Evolutionary conservation across 2,888 invertebrate genomes (phyloP), one percentile per base, ranked within the genome.

Genomic region (Coecobrya sp.): DNA sequence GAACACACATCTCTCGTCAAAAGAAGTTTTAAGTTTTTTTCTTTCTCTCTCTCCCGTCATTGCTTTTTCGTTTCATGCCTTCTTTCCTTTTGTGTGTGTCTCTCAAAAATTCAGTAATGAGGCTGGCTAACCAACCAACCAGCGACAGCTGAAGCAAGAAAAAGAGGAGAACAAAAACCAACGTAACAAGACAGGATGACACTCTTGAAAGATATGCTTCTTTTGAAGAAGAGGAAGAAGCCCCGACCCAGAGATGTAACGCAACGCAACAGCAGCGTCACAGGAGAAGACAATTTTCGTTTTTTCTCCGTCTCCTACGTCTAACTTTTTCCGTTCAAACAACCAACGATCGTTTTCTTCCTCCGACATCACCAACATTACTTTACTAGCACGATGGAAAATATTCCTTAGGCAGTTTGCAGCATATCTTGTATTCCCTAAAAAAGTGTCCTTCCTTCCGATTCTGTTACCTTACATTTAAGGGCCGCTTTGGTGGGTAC

Each of bases 111-210:
- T 87, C 87, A 30, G 62, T 87, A 87, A 87, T 87, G 87, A 87
- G 87, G 87, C 76, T 87, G 87, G 76, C 87, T 87, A 76, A 87
- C 87, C 87, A 76, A 87, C 87, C 87, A 87, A 76, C 62, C 10
- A 76, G 59, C 86, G 86, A 86, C 86, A 87, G 59, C 68, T 73
- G 49, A 62, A 85, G 59, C 45, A 84, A 62, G 36, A 62, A 68
- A 49, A 70, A 49, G 19, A 13, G 22, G 22, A 86, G 86, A 52
- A 55, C 73, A 86, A 65, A 86, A 70, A 36, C 19, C 55, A 30
- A 73, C 73, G 52, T 86, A 86, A 86, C 86, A 86, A 86, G 86
- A 86, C 86, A 86, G 86, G 73, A 73, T 86, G 86, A 86, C 86
- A 73, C 73, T 86, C 86, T 68, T 76, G 55, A 36, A 70, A 73